Conservation (phyloP, 2,797 vertebrate species). For the Falco novaeseelandiae region DNA sequence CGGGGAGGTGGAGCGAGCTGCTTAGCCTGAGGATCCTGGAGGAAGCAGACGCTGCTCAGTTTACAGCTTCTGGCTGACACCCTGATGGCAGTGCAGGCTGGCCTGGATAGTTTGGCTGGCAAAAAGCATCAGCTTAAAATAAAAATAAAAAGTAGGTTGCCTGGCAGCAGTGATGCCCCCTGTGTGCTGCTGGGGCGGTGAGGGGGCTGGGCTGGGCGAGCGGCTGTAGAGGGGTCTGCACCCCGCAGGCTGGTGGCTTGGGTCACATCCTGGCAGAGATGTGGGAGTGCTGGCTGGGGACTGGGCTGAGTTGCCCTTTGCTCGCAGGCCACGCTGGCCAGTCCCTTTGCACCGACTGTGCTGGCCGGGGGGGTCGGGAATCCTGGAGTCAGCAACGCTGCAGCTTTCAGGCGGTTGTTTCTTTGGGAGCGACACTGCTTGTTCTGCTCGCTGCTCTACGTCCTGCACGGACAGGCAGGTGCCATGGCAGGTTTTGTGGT, state of each 20-base stretch:
- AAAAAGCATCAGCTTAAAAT: background rate
- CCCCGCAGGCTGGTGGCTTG: background rate
- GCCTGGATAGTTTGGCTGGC: background rate
- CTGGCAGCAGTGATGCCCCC: background rate
- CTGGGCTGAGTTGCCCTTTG: background rate
- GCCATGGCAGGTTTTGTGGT: background rate
- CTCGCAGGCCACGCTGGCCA: background rate
- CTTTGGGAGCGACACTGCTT: background rate
- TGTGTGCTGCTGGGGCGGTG: background rate
- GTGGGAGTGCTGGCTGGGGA: background rate
- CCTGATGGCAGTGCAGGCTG: background rate
- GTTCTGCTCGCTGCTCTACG: background rate
- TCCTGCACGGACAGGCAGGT: background rate
- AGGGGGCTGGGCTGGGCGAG: background rate
- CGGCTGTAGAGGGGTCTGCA: background rate
- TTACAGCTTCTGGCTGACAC: background rate
- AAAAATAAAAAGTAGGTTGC: background rate
- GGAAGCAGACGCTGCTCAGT: background rate
- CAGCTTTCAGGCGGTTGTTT: background rate
- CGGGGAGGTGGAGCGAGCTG: accelerated
- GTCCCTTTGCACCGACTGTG: background rate
- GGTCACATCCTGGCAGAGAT: background rate
- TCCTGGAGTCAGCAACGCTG: background rate
- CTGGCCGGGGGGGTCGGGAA: accelerated
- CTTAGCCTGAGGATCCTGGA: background rate